phyloP scores from a whole-genome alignment of 2,113 vertebrate species.

The Craseonycteris thonglongyai region DNA sequence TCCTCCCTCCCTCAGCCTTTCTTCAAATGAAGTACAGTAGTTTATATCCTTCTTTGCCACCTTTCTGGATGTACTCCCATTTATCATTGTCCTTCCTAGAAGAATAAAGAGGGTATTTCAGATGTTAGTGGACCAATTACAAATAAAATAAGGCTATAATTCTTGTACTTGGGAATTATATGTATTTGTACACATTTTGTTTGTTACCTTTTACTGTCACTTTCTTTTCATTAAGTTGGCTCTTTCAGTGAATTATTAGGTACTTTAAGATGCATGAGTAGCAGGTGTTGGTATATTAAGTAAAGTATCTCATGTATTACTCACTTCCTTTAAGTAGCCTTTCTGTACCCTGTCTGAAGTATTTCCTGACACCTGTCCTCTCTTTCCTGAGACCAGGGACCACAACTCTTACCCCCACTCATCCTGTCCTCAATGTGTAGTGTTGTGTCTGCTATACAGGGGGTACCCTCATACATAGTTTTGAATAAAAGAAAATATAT shows the following conservation, averaged over 20 bases:
- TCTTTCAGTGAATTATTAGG: background rate
- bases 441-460: background rate
- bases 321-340: background rate
- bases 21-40: background rate
- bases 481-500: background rate
- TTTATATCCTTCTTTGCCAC: background rate
- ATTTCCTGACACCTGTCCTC: background rate
- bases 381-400: fast-evolving
- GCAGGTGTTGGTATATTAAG: conserved; percentile 1
- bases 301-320: background rate
- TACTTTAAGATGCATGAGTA: background rate
- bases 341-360: background rate
- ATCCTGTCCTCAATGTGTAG: background rate
- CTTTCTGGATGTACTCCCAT: background rate
- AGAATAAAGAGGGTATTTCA: background rate
- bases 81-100: background rate
- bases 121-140: background rate
- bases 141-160: background rate
- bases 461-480: background rate
- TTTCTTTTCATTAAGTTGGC: background rate
- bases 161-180: background rate
- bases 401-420: background rate
- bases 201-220: background rate
- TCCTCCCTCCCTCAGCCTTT: background rate
- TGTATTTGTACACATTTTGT: background rate